Percentiles rank a stretch among this genome's conserved stretches.
These are phyloP conservation scores for Lepidocyrtoides sp. DNA, from an alignment of 2,888 invertebrate species.

Conservation along the genomic window DNA sequence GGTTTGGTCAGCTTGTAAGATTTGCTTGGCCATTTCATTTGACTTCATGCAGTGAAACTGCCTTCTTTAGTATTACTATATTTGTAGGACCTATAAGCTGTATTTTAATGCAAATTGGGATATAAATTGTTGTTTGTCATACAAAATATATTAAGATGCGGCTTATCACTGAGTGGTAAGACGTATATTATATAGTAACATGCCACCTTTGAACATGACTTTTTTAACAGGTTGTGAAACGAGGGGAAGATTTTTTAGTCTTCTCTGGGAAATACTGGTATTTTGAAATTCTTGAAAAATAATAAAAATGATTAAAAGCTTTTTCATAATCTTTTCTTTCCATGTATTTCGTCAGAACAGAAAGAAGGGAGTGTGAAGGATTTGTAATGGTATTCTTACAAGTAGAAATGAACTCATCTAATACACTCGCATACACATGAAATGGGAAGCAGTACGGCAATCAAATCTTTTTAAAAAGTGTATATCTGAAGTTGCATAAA, in stretches of 20 bases:
- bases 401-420: background rate
- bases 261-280: constrained; percentile 51
- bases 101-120: constrained; percentile 22
- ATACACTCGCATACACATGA: background rate
- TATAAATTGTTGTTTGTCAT: constrained; percentile 1
- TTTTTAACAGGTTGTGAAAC: constrained; percentile 28
- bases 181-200: no score
- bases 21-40: constrained; percentile 29
- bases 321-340: constrained; percentile 14
- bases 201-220: no score
- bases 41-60: background rate
- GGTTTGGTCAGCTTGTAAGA: constrained; percentile 68
- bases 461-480: background rate
- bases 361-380: background rate
- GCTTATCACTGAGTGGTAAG: no score
- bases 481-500: background rate
- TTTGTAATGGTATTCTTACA: background rate
- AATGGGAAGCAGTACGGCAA: background rate
- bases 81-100: constrained; percentile 22
- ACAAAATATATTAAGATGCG: background rate
- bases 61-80: background rate
- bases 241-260: constrained; percentile 6
- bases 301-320: constrained; percentile 20
- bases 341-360: background rate
- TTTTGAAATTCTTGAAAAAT: constrained; percentile 52